phyloP scores from a whole-genome alignment of 2,797 vertebrate species.

The Holocentrus rufus region DNA sequence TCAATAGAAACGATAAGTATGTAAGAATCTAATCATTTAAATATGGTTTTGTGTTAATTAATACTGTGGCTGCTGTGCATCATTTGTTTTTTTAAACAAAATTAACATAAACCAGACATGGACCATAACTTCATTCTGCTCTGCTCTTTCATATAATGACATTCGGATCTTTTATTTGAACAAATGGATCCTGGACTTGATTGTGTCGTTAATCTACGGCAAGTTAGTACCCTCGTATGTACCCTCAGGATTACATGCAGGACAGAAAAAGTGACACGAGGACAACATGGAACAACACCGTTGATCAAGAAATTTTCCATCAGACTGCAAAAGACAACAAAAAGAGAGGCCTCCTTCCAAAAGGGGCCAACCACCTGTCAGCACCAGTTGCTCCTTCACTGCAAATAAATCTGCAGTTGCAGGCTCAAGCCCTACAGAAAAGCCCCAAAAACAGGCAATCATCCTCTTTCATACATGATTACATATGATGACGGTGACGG shows the following conservation, averaged over 20 bases:
- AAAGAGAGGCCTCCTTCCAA: not conserved
- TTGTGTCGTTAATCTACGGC: not conserved
- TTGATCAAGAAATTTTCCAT: too few relatives aligned
- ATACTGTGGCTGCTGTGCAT: too few relatives aligned
- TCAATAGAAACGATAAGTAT: too few relatives aligned
- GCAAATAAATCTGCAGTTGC: not conserved
- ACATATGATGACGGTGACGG: not conserved
- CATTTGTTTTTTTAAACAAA: too few relatives aligned
- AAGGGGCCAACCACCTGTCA: not conserved
- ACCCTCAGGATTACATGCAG: too few relatives aligned
- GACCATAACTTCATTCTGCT: not conserved
- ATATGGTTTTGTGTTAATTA: too few relatives aligned
- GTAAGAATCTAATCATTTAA: too few relatives aligned
- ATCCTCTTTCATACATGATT: not conserved
- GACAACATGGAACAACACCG: too few relatives aligned
- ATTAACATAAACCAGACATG: not conserved
- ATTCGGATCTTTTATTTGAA: not conserved
- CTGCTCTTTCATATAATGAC: conserved; percentile 5
- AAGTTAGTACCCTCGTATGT: too few relatives aligned
- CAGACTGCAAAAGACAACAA: too few relatives aligned
- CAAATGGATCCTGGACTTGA: not conserved
- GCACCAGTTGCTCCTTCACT: not conserved
- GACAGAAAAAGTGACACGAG: too few relatives aligned
- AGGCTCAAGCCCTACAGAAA: not conserved
- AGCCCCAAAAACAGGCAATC: not conserved